phyloP scores from a whole-genome alignment of 2,113 vertebrate species.

The Mesembrinibis cayennensis region DNA sequence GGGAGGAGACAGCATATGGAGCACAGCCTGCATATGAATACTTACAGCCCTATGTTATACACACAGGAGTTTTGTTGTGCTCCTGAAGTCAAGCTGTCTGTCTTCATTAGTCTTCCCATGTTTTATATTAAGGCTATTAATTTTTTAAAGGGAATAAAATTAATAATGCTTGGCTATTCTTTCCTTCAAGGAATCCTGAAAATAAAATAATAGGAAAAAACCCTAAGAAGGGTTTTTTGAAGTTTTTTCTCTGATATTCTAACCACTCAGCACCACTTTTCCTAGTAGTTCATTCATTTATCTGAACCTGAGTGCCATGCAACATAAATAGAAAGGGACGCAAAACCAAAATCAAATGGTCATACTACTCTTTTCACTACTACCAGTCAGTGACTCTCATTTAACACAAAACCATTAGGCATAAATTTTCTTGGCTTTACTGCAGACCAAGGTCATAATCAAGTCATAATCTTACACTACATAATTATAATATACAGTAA shows the following conservation, averaged over 20 bases:
- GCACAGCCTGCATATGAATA: neutral
- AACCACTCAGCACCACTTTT: neutral
- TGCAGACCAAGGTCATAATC: conserved; percentile 18
- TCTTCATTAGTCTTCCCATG: neutral
- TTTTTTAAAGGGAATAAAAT: neutral
- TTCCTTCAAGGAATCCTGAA: neutral
- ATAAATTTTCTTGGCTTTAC: neutral
- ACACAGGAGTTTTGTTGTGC: neutral
- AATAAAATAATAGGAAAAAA: neutral
- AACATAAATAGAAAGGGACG: neutral
- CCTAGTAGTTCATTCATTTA: neutral
- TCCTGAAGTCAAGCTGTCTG: neutral
- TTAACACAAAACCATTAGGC: neutral
- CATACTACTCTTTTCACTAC: neutral
- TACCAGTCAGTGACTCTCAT: neutral
- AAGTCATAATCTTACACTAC: neutral
- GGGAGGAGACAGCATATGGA: neutral
- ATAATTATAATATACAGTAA: neutral
- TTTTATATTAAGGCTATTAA: neutral
- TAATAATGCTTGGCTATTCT: neutral
- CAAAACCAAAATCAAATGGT: neutral
- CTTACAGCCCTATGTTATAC: neutral
- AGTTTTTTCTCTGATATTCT: neutral
- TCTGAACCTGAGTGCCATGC: neutral
- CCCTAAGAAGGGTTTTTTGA: neutral